A percentile compares a stretch with the other conserved stretches of the same genome.
phyloP scores from a whole-genome alignment of 1,140 invertebrate species.

The silkworm (Bombyx mori) region ASM3026992v2 NC_085120.1:12409501-12410000 shows the following conservation, averaged over 20 bases:
- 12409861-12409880: constrained; percentile 71
- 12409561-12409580: not conserved
- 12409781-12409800: constrained; percentile 86
- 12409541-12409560: no score
- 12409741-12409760: constrained; percentile 94
- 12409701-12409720: constrained; percentile 95
- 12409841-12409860: constrained; percentile 77
- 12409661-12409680: constrained; percentile 94
- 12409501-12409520: constrained; percentile 88
- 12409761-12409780: constrained; percentile 94
- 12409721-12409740: constrained; percentile 94
- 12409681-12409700: constrained; percentile 89
- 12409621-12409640: constrained; percentile 91
- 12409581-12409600: constrained; percentile 76
- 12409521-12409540: not conserved
- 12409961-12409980: constrained; percentile 44
- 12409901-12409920: constrained; percentile 77
- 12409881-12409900: constrained; percentile 51
- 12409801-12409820: constrained; percentile 82
- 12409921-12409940: constrained; percentile 87
- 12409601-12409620: constrained; percentile 90
- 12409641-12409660: constrained; percentile 96
- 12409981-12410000: constrained; percentile 74
- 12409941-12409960: constrained; percentile 58
- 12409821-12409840: constrained; percentile 76